phyloP scores from a whole-genome alignment of 2,113 vertebrate species.

The Chelonoidis abingdonii region DNA sequence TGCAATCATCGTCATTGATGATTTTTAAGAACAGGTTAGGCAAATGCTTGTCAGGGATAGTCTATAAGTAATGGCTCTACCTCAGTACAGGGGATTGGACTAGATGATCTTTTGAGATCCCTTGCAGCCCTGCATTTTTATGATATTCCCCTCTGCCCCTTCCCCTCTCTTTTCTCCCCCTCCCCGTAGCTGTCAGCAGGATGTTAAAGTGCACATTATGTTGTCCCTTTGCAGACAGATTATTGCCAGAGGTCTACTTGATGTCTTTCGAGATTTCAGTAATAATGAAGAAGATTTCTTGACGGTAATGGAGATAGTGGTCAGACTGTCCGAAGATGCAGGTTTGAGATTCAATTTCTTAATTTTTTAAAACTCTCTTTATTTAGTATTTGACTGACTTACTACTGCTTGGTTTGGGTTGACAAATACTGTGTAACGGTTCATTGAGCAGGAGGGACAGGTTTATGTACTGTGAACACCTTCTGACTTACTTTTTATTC shows the following conservation, averaged over 20 bases:
- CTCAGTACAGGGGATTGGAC: background rate
- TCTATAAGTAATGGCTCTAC: background rate
- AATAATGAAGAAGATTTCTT: slow-evolving; percentile 90
- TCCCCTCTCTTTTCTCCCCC: background rate
- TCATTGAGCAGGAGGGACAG: background rate
- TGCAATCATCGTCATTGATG: background rate
- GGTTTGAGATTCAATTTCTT: slow-evolving; percentile 74
- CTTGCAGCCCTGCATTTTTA: background rate
- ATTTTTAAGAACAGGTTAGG: background rate
- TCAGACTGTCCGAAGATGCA: slow-evolving; percentile 92
- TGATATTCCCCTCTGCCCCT: background rate
- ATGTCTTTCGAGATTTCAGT: slow-evolving; percentile 89
- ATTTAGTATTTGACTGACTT: background rate
- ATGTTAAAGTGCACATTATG: background rate
- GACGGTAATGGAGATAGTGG: slow-evolving; percentile 89
- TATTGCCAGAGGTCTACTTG: slow-evolving; percentile 89
- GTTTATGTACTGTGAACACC: background rate
- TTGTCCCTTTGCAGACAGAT: slow-evolving; percentile 81
- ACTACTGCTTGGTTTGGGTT: no score
- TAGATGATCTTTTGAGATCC: background rate
- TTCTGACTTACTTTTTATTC: background rate
- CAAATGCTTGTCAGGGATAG: background rate
- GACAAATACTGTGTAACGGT: slow-evolving; percentile 4
- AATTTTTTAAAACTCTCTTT: background rate
- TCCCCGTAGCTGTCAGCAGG: background rate